Base-by-base conservation (phyloP, 1,140 invertebrate species). In the Amphibalanus amphitrite region DNA sequence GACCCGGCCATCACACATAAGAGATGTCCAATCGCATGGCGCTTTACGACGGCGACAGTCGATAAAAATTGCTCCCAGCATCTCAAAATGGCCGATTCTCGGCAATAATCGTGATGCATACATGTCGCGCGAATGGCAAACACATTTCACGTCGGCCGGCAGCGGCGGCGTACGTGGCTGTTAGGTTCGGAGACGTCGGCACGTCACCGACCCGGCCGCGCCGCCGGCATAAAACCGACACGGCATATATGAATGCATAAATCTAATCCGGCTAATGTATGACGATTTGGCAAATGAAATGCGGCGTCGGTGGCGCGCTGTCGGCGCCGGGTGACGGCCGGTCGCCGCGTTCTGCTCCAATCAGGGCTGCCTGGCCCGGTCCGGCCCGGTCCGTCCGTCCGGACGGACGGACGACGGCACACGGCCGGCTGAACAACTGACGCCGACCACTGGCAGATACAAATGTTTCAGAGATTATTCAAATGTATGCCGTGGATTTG, bases 231-330 rank as follows among this genome's bases (percentile, higher is more conserved):
- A 59, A 59, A 59, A 59, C 47, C 10, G 47, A 59, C 47, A 59
- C 47, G 47, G 47, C 47, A 59, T 59, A 59, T 59, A 59, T 59
- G 47, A 59, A 59, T 59, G 47, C 47, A 59, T 59, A 59, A 59
- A 59, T 59, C 47, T 59, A 59, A 59, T 59, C 47, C 47, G 47
- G 17, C 47, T 59, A 59, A 59, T 59, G 47, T 59, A 59, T 59
- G 47, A 59, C 47, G 47, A 59, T 59, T 59, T 59, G 47, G 47
- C 47, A 59, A 59, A 59, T 59, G 47, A 59, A 59, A 59, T 59
- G 47, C 47, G 47, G 47, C 47, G 47, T 13, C 47, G 47, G 47
- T 23, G 17, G 47, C 20, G 47, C 17, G 47, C 1, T 59, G 47
- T 59, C 47, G 23, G 47, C 47, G 17, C 10, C 47, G 47, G 20